Percentiles rank a stretch among this genome's conserved stretches.
phyloP scores from a whole-genome alignment of 2,888 invertebrate genomes.

The Nymphalis c-album region DNA sequence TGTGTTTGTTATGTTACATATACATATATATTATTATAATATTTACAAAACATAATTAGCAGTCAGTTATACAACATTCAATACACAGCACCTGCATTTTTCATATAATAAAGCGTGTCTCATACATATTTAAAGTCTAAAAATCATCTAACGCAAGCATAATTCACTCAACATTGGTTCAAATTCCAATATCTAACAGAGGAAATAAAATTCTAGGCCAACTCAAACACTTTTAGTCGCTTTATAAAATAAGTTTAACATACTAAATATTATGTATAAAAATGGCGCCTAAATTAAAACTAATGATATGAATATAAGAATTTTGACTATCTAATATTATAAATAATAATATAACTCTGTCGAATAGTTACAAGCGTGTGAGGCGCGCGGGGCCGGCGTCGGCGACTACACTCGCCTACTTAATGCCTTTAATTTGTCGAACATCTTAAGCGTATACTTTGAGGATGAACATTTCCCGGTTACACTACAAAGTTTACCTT shows the following conservation, averaged over 20 bases:
- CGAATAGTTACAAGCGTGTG: conserved; percentile 47
- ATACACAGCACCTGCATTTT: conserved; percentile 65
- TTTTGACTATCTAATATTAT: conserved; percentile 78
- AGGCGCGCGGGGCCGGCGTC: conserved; percentile 48
- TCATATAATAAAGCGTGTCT: conserved; percentile 66
- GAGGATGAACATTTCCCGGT: conserved; percentile 52
- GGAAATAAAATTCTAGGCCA: conserved; percentile 66
- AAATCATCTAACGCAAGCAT: conserved; percentile 47
- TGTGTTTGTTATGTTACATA: conserved; percentile 68
- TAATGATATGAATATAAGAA: conserved; percentile 80
- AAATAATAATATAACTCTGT: conserved; percentile 56
- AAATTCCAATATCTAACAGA: conserved; percentile 50
- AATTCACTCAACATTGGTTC: conserved; percentile 43
- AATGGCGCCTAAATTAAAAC: conserved; percentile 77
- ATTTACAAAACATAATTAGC: conserved; percentile 76
- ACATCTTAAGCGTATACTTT: conserved; percentile 59
- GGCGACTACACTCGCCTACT: conserved; percentile 38
- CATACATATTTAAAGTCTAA: conserved; percentile 57
- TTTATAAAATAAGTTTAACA: conserved; percentile 58
- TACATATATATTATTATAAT: conserved; percentile 63
- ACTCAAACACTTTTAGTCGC: conserved; percentile 61
- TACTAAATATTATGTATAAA: conserved; percentile 52
- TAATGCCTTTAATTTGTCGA: conserved; percentile 51
- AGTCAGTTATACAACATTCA: conserved; percentile 59
- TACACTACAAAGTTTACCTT: conserved; percentile 59